phyloP scores from a whole-genome alignment of 2,888 invertebrate genomes.

The Apodemia hepburni region DNA sequence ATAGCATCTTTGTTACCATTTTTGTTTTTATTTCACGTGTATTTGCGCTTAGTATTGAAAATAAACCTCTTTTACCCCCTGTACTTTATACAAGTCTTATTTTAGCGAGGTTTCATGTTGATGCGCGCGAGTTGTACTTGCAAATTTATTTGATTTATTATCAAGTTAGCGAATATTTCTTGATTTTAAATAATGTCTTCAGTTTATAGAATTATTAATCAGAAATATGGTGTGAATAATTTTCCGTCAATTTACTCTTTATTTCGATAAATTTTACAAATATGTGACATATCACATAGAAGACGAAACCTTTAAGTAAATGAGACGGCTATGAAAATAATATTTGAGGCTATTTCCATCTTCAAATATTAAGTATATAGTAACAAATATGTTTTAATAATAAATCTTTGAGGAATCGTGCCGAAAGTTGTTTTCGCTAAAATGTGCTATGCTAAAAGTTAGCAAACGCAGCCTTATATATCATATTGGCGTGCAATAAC shows the following conservation, averaged over 20 bases:
- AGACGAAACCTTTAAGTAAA: neutral
- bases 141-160: neutral
- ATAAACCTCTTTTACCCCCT: too few species aligned
- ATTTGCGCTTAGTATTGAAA: too few species aligned
- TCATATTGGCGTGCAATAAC: neutral
- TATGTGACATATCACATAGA: neutral
- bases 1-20: too few species aligned
- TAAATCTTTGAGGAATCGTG: neutral
- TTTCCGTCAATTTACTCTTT: neutral
- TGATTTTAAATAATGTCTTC: neutral
- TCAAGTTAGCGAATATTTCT: neutral
- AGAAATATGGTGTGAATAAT: too few species aligned
- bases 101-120: too few species aligned
- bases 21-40: too few species aligned
- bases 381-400: neutral
- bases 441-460: neutral
- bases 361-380: neutral
- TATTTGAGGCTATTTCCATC: too few species aligned
- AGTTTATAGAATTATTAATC: neutral
- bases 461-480: neutral
- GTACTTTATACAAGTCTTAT: too few species aligned
- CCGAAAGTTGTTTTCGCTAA: neutral
- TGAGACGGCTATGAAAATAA: neutral
- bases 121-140: neutral
- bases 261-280: neutral